Base-by-base conservation (phyloP, 2,797 vertebrate species). In the Danio choprae region DNA sequence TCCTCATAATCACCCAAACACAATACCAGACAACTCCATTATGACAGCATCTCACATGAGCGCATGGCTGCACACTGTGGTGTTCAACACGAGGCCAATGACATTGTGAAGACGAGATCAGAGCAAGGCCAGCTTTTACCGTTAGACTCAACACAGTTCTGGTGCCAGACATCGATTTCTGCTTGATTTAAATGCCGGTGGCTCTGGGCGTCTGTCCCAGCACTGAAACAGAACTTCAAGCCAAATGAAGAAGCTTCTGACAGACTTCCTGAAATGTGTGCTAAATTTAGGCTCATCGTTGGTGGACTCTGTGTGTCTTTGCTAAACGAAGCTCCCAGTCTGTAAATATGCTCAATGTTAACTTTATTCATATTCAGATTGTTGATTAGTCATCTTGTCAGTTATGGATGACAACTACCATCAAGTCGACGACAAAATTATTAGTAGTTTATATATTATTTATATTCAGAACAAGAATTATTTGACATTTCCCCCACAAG, bases 21-120 rank as follows among this genome's bases (percentile, higher is more conserved):
- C 43, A n/a, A 38, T 16, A 22, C 13, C 4, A 38, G 38, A 38
- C 15, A 38, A n/a, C 46, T 51, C 22, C 15, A 51, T 69, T 36
- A 48, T 51, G 15, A 8, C 22, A 51, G 46, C 44, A n/a, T 51
- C 22, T 46, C 12, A 48, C 5, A 68, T 68, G 22, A 68, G 13
- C 20, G 12, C 65, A 29, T 38, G 22, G 15, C 46, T 9, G 15
- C 22, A 50, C 65, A 55, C 7, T 13, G 29, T 6, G 69, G 38
- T 16, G 16, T 12, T 41, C 6, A 7, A 18, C 38, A 12, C 2
- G 7, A 71, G 6, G 48, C 18, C 5, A 8, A 43, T 20, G 44
- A 41, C n/a, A 43, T 41, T 20, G 6, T 70, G 29, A 20, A 55
- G 70, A 72, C 71, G 20, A 72, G 48, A 53, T 41, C 11, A 22